Percentiles rank a stretch among this genome's conserved stretches.
Conservation (phyloP, 2,113 vertebrate genomes). For the Brachionichthys hirsutus region DNA sequence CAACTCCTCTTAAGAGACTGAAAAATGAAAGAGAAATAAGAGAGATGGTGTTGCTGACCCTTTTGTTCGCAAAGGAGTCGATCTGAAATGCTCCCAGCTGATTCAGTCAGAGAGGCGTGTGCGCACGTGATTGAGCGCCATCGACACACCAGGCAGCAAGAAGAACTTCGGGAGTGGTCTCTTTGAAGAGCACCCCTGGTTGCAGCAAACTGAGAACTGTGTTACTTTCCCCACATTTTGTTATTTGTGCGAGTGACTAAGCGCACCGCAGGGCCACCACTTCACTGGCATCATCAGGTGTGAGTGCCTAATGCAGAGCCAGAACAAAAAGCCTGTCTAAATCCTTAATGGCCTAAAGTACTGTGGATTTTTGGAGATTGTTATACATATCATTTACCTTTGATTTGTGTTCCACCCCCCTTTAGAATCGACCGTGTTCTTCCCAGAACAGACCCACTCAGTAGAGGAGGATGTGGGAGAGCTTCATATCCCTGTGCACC, state of each 20-base stretch:
- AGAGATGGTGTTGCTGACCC: conserved; percentile 38
- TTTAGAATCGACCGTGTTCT: conserved; percentile 91
- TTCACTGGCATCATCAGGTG: conserved; percentile 40
- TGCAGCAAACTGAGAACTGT: conserved; percentile 37
- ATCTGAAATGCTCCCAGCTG: conserved; percentile 39
- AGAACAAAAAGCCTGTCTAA: conserved; percentile 40
- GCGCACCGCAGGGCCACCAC: conserved; percentile 43
- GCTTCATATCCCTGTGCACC: conserved; percentile 87
- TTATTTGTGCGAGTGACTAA: conserved; percentile 57
- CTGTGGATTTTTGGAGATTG: conserved; percentile 48
- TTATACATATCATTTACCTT: conserved; percentile 43
- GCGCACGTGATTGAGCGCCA: conserved; percentile 42
- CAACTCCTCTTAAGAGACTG: conserved; percentile 32
- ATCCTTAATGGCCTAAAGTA: conserved; percentile 33
- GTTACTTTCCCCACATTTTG: no score
- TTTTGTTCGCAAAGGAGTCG: conserved; percentile 6
- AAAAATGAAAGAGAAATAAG: conserved; percentile 16
- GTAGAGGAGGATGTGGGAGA: conserved; percentile 89
- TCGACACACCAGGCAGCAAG: conserved; percentile 26
- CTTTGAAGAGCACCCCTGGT: conserved; percentile 62
- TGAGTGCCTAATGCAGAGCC: conserved; percentile 26
- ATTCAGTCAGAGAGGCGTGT: conserved; percentile 25
- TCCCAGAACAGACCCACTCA: conserved; percentile 82
- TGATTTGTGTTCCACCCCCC: conserved; percentile 1
- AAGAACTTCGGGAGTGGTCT: conserved; percentile 41